phyloP scores from a whole-genome alignment of 2,113 vertebrate species.

The Centropus bengalensis region DNA sequence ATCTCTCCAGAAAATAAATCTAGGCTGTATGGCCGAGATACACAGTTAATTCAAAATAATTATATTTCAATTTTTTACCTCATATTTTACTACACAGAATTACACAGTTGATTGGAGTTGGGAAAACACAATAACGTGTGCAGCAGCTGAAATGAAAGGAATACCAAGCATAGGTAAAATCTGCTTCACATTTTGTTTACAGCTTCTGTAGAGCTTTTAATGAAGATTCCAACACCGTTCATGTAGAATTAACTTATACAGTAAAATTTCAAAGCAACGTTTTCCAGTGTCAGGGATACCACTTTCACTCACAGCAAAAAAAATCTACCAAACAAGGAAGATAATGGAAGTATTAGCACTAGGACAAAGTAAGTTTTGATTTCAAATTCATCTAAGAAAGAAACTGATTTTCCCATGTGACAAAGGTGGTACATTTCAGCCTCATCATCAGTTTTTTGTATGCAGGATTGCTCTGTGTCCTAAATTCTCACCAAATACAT shows the following conservation, averaged over 20 bases:
- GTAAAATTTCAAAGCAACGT: not conserved
- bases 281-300: not conserved
- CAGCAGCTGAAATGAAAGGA: constrained; percentile 10
- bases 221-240: not conserved
- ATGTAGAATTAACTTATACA: not conserved
- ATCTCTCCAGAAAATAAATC: not conserved
- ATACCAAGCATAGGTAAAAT: not conserved
- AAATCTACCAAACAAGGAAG: not conserved
- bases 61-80: not conserved
- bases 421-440: not conserved
- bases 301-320: not conserved
- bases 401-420: not conserved
- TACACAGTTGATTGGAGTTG: not conserved
- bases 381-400: not conserved
- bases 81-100: not conserved
- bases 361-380: not conserved
- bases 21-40: not conserved
- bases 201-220: not conserved
- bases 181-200: not conserved
- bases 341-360: not conserved
- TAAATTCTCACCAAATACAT: not conserved
- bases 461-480: not conserved
- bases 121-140: not conserved
- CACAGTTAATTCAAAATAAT: not conserved
- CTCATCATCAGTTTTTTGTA: not conserved